phyloP scores from a whole-genome alignment of 2,113 vertebrate genomes.

The Callopanchax toddi region DNA sequence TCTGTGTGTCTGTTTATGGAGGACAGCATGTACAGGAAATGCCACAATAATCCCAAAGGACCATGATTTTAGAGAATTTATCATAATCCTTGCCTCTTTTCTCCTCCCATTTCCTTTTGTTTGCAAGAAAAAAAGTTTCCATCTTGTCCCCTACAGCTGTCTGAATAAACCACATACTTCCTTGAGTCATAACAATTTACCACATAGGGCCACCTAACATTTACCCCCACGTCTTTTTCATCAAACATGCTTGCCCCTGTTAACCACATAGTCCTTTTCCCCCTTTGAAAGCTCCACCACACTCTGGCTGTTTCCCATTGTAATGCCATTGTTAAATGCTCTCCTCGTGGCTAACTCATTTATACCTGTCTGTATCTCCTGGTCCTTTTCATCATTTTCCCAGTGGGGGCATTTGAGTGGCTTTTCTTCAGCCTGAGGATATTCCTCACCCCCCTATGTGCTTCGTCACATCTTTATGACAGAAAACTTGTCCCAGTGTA shows the following conservation, averaged over 20 bases:
- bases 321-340: conserved; percentile 33
- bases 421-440: conserved; percentile 16
- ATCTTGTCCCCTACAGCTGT: not conserved
- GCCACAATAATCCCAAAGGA: conserved; percentile 60
- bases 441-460: conserved; percentile 1
- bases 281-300: conserved; percentile 46
- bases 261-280: conserved; percentile 46
- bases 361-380: conserved; percentile 32
- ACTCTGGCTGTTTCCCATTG: conserved; percentile 40
- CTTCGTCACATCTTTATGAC: conserved; percentile 11
- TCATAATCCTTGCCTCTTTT: conserved; percentile 5
- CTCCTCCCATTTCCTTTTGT: not conserved
- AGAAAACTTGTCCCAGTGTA: not conserved
- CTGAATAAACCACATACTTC: not conserved
- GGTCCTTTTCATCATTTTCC: conserved; percentile 45
- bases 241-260: conserved; percentile 29
- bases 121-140: not conserved
- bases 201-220: conserved; percentile 21
- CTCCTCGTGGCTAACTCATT: conserved; percentile 28
- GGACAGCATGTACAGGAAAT: conserved; percentile 69
- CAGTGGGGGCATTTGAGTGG: conserved; percentile 32
- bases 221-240: conserved; percentile 16
- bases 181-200: conserved; percentile 40
- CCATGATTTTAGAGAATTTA: conserved; percentile 41
- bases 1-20: conserved; percentile 34